A percentile compares a stretch with the other conserved stretches of the same genome.
phyloP scores from a whole-genome alignment of 1,140 invertebrate species.

The Lepidostoma basale region DNA sequence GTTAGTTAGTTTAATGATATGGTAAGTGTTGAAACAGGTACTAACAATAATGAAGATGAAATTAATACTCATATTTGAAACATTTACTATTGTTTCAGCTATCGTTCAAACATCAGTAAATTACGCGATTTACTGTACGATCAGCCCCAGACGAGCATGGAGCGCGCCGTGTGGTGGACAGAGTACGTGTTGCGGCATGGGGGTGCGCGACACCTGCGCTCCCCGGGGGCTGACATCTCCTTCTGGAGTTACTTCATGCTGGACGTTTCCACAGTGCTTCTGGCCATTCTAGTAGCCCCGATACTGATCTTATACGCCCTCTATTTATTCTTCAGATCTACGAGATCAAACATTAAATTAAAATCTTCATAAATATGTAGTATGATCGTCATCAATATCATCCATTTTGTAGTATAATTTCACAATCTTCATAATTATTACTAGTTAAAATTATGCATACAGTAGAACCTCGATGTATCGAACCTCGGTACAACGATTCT shows the following conservation, averaged over 20 bases:
- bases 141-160: constrained; percentile 50
- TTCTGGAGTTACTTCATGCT: constrained; percentile 61
- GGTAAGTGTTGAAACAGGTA: not conserved
- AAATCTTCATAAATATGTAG: not conserved
- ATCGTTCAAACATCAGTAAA: constrained; percentile 49
- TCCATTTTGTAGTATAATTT: not conserved
- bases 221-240: constrained; percentile 54
- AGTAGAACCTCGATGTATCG: no score
- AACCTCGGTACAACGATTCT: no score
- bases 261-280: constrained; percentile 53
- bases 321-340: not conserved
- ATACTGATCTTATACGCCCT: no score
- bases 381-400: not conserved
- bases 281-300: not conserved
- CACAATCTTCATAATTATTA: not conserved
- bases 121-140: constrained; percentile 49
- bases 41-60: not conserved
- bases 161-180: constrained; percentile 60
- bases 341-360: not conserved
- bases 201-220: constrained; percentile 60
- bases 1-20: no score
- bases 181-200: constrained; percentile 59
- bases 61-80: not conserved
- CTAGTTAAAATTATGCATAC: not conserved
- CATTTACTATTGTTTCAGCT: constrained; percentile 41